A percentile compares a stretch with the other conserved stretches of the same genome.
Evolutionary conservation across 2,113 vertebrate species (phyloP).

Genomic region (Ageneiosus marmoratus): DNA sequence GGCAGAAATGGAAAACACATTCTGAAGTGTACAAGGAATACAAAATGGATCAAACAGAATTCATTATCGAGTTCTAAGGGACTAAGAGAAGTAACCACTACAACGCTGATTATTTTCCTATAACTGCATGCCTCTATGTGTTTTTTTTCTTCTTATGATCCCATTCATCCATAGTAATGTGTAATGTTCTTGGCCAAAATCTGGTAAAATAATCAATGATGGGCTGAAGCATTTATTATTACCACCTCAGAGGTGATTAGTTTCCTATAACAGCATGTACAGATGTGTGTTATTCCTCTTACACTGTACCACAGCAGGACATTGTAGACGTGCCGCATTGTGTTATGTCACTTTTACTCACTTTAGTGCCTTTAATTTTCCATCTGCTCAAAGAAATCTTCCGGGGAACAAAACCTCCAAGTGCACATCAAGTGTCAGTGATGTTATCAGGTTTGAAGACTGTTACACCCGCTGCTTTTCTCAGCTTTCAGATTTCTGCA

Average conservation of each 20-base stretch:
- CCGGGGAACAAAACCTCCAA: not conserved
- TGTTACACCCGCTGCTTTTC: not conserved
- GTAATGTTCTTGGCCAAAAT: no score
- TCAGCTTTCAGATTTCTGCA: no score
- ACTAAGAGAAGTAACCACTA: no score
- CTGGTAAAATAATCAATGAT: no score
- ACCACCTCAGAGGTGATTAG: no score
- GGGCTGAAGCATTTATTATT: no score
- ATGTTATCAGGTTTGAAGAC: constrained; percentile 55
- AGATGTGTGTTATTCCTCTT: no score
- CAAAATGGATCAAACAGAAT: not conserved
- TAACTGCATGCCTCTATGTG: not conserved
- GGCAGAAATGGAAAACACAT: not conserved
- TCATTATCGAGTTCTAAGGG: not conserved
- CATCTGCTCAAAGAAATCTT: not conserved
- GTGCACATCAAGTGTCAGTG: constrained; percentile 51
- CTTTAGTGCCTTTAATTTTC: not conserved
- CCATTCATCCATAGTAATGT: no score
- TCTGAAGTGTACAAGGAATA: not conserved
- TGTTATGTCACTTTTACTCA: not conserved
- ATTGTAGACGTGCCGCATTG: constrained; percentile 10
- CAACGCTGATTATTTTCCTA: not conserved
- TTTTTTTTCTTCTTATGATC: not conserved
- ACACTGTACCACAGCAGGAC: no score
- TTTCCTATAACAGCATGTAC: no score